Base-by-base conservation (phyloP, 2,888 invertebrate species). In the Trichacis sp. region DNA sequence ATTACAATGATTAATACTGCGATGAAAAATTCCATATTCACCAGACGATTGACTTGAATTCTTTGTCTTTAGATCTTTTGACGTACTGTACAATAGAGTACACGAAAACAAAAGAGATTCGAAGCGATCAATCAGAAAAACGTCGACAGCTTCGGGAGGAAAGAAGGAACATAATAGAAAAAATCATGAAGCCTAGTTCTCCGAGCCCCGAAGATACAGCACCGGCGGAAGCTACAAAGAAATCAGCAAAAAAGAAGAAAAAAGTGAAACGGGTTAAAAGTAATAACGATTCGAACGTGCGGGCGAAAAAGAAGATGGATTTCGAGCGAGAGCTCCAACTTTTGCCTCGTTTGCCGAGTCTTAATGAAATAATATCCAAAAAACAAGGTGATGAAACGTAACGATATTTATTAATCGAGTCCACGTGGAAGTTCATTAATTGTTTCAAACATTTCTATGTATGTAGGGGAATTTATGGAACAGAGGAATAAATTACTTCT, bases 1-100 rank as follows among this genome's bases (percentile, higher is more conserved):
- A n/a, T n/a, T n/a, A n/a, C n/a, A n/a, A n/a, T n/a, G n/a, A n/a
- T n/a, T n/a, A n/a, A n/a, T n/a, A n/a, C n/a, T n/a, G n/a, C n/a
- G n/a, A n/a, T n/a, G n/a, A n/a, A n/a, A n/a, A n/a, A n/a, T n/a
- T n/a, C n/a, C n/a, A n/a, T n/a, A n/a, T n/a, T n/a, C n/a, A n/a
- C n/a, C n/a, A n/a, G n/a, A n/a, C n/a, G n/a, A n/a, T n/a, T n/a
- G n/a, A n/a, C n/a, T 24, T 24, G 24, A 24, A 24, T 24, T 24
- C 24, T 8, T 24, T 24, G 3, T 24, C 8, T 40, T 5, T 45
- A 89, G 88, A 88, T 75, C 75, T 88, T 0, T 85, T 85, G 48
- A 74, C 74, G 0, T 88, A 86, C 72, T 87, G 86, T 60, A 83
- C 83, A 1, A 84, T 81, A 17, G 88, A 88, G 49, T 80, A 86